Base-by-base conservation (phyloP, 2,797 vertebrate genomes). In the Rhynchonycteris naso region DNA sequence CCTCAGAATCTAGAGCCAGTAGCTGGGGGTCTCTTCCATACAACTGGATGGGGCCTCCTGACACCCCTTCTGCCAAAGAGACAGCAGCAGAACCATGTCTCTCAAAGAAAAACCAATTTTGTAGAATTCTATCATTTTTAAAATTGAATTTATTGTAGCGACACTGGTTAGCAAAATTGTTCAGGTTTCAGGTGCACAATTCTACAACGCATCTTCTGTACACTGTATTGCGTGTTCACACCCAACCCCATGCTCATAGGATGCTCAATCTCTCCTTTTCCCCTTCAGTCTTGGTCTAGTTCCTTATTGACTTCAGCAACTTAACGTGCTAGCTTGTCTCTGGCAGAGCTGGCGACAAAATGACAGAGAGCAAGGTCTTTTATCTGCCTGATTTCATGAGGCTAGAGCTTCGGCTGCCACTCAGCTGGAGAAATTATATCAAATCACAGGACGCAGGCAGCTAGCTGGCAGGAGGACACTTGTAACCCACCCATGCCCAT, bases 311-410 rank as follows among this genome's bases (percentile, higher is more conserved):
- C 97, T 97, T 85, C 33, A 72, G 59, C 54, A 1, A 90, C 96
- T 96, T 81, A 83, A 79, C 14, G 22, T 43, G 35, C 87, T 0
- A n/a, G 61, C 92, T 66, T n/a, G 90, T 95, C 95, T 97, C 95
- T 86, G 3, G 68, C 95, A 96, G 96, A 91, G 96, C 65, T 19
- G 78, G 90, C 12, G 4, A 89, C 79, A 74, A 93, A 97, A 76
- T 80, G 97, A 97, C 96, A 94, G 75, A 18, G 90, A 95, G 93
- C 85, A 97, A 96, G 97, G 97, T 96, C 75, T 97, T 85, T 68
- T 93, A 94, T 97, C 92, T 90, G 85, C 93, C 76, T 65, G 95
- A 76, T 97, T 97, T 96, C 94, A 63, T 58, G 91, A 16, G 19
- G 89, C 94, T 95, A 72, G 80, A 95, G 80, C 68, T 92, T 43